These are phyloP conservation scores for Rhizomys pruinosus DNA, from an alignment of 2,113 vertebrate genomes.

Conservation along the genomic window DNA sequence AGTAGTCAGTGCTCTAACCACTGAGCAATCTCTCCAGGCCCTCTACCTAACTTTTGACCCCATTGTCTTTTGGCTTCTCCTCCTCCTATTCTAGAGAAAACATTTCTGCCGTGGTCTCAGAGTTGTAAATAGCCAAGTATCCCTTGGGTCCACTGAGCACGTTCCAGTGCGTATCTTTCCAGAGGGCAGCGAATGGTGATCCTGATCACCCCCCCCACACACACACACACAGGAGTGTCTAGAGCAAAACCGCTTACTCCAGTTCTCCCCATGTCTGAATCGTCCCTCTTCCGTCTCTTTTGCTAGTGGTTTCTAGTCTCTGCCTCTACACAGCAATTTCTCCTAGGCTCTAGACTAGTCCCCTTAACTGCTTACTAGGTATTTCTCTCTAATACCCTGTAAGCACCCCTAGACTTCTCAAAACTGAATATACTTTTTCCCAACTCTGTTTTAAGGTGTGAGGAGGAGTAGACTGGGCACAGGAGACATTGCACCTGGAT, in stretches of 20 bases:
- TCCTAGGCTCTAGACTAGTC: not conserved
- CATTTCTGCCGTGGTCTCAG: slow-evolving; percentile 13
- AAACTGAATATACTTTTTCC: not conserved
- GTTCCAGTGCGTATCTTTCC: not conserved
- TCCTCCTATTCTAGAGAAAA: not conserved
- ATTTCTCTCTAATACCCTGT: not conserved
- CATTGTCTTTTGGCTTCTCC: not conserved
- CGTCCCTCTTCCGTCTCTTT: not conserved
- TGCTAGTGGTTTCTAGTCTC: not conserved
- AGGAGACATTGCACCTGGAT: not conserved
- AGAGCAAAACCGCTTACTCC: not conserved
- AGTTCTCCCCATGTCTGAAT: not conserved
- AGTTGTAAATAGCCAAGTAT: not conserved
- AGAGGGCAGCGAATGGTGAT: no score
- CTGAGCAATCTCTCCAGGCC: not conserved
- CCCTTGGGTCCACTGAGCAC: not conserved
- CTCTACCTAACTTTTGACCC: not conserved
- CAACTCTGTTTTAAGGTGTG: not conserved
- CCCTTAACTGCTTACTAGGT: not conserved
- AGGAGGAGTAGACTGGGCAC: not conserved
- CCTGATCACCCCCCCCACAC: not conserved
- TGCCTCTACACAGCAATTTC: not conserved
- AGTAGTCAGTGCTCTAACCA: not conserved
- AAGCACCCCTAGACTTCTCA: not conserved
- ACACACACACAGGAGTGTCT: no score